Evolutionary conservation across 2,888 invertebrate genomes (phyloP).

Genomic region (Timema podura): DNA sequence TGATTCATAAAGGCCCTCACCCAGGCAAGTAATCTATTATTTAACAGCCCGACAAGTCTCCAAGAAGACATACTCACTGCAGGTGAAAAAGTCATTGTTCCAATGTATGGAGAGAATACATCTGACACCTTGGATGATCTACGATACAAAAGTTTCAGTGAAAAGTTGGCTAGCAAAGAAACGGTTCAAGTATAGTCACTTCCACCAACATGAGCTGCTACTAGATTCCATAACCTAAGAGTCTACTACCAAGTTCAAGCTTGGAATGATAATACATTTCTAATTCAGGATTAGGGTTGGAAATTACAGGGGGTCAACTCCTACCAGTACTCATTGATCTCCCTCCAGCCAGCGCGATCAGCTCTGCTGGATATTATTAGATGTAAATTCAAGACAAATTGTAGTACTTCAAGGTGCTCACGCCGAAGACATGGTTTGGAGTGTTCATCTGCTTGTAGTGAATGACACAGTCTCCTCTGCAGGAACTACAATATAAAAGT

Average conservation of each 20-base stretch:
- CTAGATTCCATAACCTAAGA: background rate
- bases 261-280: background rate
- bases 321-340: background rate
- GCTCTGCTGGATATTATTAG: background rate
- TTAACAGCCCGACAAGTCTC: background rate
- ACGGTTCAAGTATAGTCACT: too few species aligned
- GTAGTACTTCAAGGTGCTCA: constrained; percentile 2
- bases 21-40: background rate
- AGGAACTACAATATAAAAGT: too few species aligned
- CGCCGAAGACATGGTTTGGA: background rate
- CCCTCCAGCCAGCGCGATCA: background rate
- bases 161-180: background rate
- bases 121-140: background rate
- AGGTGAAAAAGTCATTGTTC: background rate
- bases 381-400: background rate
- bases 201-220: too few species aligned
- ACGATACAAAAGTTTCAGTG: background rate
- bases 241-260: constrained; percentile 2
- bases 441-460: background rate
- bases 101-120: background rate
- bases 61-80: constrained; percentile 6
- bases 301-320: background rate
- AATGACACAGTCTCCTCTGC: too few species aligned
- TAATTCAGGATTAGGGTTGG: background rate
- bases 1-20: too few species aligned